Evolutionary conservation across 1,140 invertebrate genomes (phyloP).

Genomic region (Cydia pomonella): DNA sequence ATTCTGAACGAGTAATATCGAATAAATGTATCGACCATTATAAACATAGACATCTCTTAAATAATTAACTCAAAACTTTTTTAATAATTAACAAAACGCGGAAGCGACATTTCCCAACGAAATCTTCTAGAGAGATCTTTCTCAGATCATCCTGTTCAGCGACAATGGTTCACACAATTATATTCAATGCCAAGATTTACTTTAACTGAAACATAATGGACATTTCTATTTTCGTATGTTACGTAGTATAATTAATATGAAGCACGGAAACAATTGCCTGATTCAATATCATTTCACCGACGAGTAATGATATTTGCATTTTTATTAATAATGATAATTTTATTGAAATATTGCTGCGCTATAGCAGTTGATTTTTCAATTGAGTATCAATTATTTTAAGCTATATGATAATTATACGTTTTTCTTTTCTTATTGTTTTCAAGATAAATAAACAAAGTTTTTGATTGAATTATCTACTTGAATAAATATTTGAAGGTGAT

Average conservation of each 20-base stretch:
- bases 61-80: too few relatives aligned
- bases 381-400: not conserved
- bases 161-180: conserved; percentile 65
- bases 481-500: too few relatives aligned
- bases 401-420: not conserved
- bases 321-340: not conserved
- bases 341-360: not conserved
- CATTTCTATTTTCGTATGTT: conserved; percentile 10
- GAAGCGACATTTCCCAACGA: conserved; percentile 24
- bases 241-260: not conserved
- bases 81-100: too few relatives aligned
- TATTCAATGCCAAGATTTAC: conserved; percentile 34
- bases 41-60: too few relatives aligned
- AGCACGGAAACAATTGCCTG: not conserved
- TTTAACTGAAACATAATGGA: conserved; percentile 8
- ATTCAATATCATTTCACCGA: not conserved
- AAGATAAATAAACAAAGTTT: too few relatives aligned
- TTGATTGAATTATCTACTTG: too few relatives aligned
- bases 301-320: not conserved
- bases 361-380: not conserved
- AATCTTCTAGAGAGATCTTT: conserved; percentile 38
- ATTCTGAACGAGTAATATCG: too few relatives aligned
- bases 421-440: too few relatives aligned
- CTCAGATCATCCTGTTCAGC: conserved; percentile 40
- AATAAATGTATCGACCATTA: too few relatives aligned